Percentiles rank a stretch among this genome's conserved stretches.
Conservation (phyloP, 2,888 invertebrate genomes). For the Megamerina dolium region DNA sequence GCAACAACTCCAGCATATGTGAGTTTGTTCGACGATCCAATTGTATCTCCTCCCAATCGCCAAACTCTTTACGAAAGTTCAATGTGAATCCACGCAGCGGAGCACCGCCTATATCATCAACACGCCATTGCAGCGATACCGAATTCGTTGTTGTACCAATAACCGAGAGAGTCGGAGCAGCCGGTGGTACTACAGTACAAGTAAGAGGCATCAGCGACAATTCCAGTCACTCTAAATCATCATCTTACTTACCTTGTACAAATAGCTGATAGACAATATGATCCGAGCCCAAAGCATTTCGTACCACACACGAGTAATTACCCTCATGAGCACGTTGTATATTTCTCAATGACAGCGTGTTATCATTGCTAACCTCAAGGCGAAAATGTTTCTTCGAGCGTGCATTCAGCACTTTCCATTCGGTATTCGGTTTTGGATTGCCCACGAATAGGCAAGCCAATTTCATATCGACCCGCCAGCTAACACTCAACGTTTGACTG, state of each 20-base stretch:
- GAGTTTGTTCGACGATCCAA: constrained; percentile 54
- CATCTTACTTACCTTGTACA: constrained; percentile 50
- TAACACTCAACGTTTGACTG: constrained; percentile 52
- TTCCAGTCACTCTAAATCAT: background rate
- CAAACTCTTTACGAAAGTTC: constrained; percentile 52
- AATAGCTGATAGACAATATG: constrained; percentile 52
- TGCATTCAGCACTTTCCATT: constrained; percentile 52
- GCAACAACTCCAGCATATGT: constrained; percentile 64
- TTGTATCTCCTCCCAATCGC: constrained; percentile 54
- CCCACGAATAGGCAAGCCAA: constrained; percentile 55
- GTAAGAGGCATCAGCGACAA: background rate
- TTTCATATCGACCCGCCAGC: constrained; percentile 53
- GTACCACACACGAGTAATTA: constrained; percentile 54
- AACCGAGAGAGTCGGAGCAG: constrained; percentile 52
- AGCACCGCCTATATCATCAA: constrained; percentile 54
- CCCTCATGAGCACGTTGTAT: constrained; percentile 53
- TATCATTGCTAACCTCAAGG: constrained; percentile 50
- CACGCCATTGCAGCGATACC: constrained; percentile 53
- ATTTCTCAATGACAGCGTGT: constrained; percentile 51
- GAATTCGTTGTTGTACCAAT: constrained; percentile 52
- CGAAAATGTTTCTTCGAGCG: constrained; percentile 40
- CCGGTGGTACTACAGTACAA: constrained; percentile 52
- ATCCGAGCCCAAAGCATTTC: constrained; percentile 52
- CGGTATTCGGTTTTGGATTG: constrained; percentile 50
- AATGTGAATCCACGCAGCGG: constrained; percentile 53